Conservation (phyloP, 2,113 vertebrate species). For the Colistium nudipinnis region DNA sequence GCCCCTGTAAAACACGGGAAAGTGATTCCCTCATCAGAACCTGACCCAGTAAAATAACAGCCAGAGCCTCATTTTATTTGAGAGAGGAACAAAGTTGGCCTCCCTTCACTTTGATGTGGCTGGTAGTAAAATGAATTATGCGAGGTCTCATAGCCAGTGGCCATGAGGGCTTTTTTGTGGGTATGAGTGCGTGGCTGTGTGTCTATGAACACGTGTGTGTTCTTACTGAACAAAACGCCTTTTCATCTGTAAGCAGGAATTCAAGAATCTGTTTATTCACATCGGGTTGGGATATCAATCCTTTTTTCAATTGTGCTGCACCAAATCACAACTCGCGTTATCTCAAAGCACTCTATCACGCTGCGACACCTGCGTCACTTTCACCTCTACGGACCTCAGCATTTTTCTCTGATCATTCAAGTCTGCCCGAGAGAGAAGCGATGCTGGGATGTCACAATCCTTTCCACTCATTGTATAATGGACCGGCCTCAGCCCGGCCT, state of each 20-base stretch:
- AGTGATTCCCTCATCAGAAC: constrained; percentile 41
- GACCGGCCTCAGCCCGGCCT: not conserved
- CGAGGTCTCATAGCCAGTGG: constrained; percentile 43
- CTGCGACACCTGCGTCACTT: constrained; percentile 34
- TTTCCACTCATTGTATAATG: not conserved
- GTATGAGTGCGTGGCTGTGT: not conserved
- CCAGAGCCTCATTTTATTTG: constrained; percentile 25
- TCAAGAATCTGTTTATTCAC: constrained; percentile 17
- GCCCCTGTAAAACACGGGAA: constrained; percentile 3
- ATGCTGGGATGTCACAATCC: not conserved
- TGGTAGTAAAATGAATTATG: constrained; percentile 51
- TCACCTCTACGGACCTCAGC: no score
- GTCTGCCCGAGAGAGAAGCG: no score
- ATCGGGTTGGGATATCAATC: constrained; percentile 22
- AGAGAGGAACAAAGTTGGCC: constrained; percentile 8
- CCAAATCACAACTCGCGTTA: no score
- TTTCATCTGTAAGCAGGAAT: constrained; percentile 25
- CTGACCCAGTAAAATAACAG: constrained; percentile 20
- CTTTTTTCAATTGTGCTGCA: no score
- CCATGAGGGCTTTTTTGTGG: constrained; percentile 16
- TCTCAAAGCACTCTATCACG: no score
- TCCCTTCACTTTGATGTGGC: constrained; percentile 51
- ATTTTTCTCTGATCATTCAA: no score
- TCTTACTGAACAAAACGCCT: constrained; percentile 13
- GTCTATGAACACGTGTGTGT: not conserved